Base-by-base conservation (phyloP, 2,797 vertebrate species). In the Ataeniobius toweri region DNA sequence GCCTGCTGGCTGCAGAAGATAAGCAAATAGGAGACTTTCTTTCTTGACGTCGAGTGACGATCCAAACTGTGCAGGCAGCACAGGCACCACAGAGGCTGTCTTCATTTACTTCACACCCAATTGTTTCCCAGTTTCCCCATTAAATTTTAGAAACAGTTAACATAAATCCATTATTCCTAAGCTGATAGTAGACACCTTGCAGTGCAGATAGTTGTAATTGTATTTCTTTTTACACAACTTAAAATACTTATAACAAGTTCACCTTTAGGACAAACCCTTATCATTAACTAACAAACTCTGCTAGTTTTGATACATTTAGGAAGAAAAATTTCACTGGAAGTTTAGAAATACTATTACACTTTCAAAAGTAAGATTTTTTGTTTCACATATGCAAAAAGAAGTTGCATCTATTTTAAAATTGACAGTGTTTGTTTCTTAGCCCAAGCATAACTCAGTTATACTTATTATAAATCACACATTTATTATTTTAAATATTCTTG, bases 1-100 rank as follows among this genome's bases (percentile, higher is more conserved):
- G 82, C 79, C 82, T 91, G 85, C 90, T 93, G 92, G 77, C 76
- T 86, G 88, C 7, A 2, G 76, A 82, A 89, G 90, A 94, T 92
- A 92, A 93, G 92, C 82, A 83, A 86, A 85, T 81, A 61, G 74
- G 73, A 81, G 74, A 71, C 61, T 86, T 31, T 70, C 18, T 44
- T 50, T 65, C 73, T 75, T 89, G 80, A 89, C 85, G 82, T 85
- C 26, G 59, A 82, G 81, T 80, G 85, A 79, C 79, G 84, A 82
- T 85, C 77, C 81, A 79, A 76, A 72, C 86, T 75, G 73, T 82
- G 87, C 81, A 84, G 74, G 74, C 82, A 31, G 80, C 26, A 16
- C 24, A 75, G 86, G 80, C 81, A 87, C 80, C 75, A 68, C 71
- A 77, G 71, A 81, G 83, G 75, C 71, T 73, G 74, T 80, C 86